Percentiles rank a stretch among this genome's conserved stretches.
These are phyloP conservation scores for Liasis olivaceus DNA, from an alignment of 2,797 vertebrate genomes.

Conservation along the genomic window DNA sequence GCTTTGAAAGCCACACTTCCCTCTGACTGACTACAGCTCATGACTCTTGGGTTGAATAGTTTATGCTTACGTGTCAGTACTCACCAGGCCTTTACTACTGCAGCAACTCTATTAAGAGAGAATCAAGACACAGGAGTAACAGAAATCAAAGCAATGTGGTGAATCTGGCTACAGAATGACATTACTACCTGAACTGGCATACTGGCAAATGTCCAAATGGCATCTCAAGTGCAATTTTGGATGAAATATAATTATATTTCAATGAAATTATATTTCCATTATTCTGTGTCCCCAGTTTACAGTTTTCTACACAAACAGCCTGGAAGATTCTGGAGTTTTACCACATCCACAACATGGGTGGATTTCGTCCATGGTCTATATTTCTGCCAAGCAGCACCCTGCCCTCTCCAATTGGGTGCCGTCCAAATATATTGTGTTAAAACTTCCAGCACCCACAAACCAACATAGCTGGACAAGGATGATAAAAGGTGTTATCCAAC, in stretches of 20 bases:
- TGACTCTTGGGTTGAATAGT: neutral
- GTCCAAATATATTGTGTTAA: neutral
- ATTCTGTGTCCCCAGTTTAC: neutral
- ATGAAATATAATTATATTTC: neutral
- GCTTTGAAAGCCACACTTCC: neutral
- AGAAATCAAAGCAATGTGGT: neutral
- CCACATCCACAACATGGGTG: neutral
- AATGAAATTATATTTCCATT: neutral
- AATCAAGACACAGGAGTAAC: neutral
- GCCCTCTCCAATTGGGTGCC: neutral
- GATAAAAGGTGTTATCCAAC: neutral
- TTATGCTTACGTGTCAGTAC: slow-evolving; percentile 85
- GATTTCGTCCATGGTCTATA: neutral
- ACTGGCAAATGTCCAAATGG: too few species aligned
- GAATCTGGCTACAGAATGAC: neutral
- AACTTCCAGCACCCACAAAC: neutral
- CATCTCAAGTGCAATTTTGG: neutral
- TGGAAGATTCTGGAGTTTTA: neutral
- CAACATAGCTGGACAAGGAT: neutral
- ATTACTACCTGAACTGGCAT: neutral
- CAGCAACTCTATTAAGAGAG: neutral
- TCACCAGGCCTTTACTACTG: slow-evolving; percentile 11
- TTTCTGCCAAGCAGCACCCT: neutral
- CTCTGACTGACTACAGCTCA: neutral
- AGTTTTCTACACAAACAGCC: neutral